Evolutionary conservation across 2,888 invertebrate genomes (phyloP).

Genomic region (Ganaspis brasiliensis): DNA sequence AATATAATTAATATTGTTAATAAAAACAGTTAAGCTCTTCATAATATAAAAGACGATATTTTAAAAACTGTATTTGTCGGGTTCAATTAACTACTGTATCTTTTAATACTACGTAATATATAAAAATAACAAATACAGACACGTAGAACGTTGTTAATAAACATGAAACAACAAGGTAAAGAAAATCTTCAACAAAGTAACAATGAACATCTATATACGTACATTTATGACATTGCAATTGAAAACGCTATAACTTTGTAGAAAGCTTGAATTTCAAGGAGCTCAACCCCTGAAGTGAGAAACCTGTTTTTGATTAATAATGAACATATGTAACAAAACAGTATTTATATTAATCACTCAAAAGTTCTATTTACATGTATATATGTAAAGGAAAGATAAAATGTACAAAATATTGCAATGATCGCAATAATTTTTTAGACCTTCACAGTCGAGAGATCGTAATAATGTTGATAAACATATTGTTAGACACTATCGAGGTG

Average conservation of each 20-base stretch:
- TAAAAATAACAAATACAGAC: no score
- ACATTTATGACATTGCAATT: not conserved
- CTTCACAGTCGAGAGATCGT: not conserved
- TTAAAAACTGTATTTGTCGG: no score
- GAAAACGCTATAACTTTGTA: no score
- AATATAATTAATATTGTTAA: no score
- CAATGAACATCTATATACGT: no score
- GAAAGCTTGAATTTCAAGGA: not conserved
- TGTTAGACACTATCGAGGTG: slow-evolving; percentile 12
- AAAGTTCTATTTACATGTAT: not conserved
- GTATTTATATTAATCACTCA: slow-evolving; percentile 4
- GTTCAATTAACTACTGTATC: no score
- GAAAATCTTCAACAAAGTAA: no score
- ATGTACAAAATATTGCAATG: not conserved
- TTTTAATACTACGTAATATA: no score
- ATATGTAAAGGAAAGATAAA: not conserved
- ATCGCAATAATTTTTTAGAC: not conserved
- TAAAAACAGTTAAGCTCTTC: no score
- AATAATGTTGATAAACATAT: slow-evolving; percentile 28
- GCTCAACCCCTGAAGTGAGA: not conserved
- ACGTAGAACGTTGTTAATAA: no score
- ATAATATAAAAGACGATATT: no score
- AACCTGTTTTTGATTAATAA: not conserved
- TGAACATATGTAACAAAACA: not conserved
- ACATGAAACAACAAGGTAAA: no score